phyloP scores from a whole-genome alignment of 2,797 vertebrate species.

The Syndactyla subalaris region DNA sequence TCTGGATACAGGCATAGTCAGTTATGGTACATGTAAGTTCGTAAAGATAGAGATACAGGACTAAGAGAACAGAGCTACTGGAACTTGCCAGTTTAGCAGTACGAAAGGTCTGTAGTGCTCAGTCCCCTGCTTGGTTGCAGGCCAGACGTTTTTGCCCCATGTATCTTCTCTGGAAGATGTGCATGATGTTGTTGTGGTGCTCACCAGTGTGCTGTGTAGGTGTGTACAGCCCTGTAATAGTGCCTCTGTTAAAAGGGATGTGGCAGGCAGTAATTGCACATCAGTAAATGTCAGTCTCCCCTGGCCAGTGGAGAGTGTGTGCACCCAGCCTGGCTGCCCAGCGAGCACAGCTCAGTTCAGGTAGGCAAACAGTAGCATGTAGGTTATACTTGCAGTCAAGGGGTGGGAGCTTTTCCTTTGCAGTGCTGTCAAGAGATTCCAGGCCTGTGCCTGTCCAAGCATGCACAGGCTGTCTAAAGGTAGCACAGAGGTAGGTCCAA shows the following conservation, averaged over 20 bases:
- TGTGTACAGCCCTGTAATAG: not conserved
- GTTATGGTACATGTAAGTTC: not conserved
- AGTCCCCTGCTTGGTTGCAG: not conserved
- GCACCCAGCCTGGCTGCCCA: not conserved
- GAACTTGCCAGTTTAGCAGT: not conserved
- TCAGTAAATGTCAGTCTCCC: not conserved
- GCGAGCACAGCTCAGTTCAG: not conserved
- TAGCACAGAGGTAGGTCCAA: not conserved
- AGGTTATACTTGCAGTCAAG: rapidly evolving
- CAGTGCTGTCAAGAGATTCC: rapidly evolving
- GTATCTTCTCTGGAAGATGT: not conserved
- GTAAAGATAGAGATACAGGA: not conserved
- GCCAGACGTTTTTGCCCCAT: not conserved
- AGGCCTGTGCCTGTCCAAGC: rapidly evolving
- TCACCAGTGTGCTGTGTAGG: not conserved
- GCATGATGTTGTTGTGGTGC: not conserved
- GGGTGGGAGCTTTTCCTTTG: not conserved
- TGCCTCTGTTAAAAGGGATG: not conserved
- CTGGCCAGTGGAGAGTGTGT: not conserved
- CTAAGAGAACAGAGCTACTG: not conserved
- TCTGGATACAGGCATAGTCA: not conserved
- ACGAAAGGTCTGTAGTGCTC: not conserved
- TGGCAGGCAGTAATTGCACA: not conserved
- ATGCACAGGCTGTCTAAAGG: not conserved
- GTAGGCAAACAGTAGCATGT: not conserved